Evolutionary conservation across 2,888 invertebrate genomes (phyloP).

Genomic region (Alviniconcha strummeri): DNA sequence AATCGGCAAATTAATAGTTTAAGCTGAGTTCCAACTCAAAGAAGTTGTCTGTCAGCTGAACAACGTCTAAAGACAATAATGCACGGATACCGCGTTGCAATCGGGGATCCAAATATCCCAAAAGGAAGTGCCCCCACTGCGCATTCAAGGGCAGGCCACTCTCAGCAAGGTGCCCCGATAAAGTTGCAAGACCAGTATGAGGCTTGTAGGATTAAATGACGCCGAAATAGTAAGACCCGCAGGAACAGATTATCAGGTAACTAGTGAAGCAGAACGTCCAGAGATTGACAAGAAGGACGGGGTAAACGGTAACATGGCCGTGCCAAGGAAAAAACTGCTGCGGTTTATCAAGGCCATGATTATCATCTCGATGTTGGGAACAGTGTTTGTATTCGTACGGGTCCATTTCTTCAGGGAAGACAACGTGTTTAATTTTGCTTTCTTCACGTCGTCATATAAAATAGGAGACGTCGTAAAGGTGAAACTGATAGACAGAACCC

Average conservation of each 20-base stretch:
- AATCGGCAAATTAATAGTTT: too few relatives aligned
- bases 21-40: not conserved
- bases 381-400: slow-evolving; percentile 27
- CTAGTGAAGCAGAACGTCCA: not conserved
- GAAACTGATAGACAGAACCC: not conserved
- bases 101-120: not conserved
- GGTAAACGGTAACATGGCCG: slow-evolving; percentile 34
- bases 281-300: not conserved
- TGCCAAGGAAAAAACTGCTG: slow-evolving; percentile 41
- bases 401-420: not conserved
- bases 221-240: not conserved
- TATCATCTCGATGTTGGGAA: slow-evolving; percentile 19
- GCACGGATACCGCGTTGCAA: not conserved
- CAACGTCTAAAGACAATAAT: not conserved
- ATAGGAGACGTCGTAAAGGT: slow-evolving; percentile 19
- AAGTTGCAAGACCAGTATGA: not conserved
- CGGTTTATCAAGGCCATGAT: slow-evolving; percentile 36
- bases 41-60: not conserved
- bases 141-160: not conserved
- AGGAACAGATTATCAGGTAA: not conserved
- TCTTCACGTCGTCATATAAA: not conserved
- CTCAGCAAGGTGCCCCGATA: not conserved
- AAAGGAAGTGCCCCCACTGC: slow-evolving; percentile 3
- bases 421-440: not conserved
- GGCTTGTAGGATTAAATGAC: slow-evolving; percentile 11